Conservation (phyloP, 2,888 invertebrate species). For the Beris morrisii region DNA sequence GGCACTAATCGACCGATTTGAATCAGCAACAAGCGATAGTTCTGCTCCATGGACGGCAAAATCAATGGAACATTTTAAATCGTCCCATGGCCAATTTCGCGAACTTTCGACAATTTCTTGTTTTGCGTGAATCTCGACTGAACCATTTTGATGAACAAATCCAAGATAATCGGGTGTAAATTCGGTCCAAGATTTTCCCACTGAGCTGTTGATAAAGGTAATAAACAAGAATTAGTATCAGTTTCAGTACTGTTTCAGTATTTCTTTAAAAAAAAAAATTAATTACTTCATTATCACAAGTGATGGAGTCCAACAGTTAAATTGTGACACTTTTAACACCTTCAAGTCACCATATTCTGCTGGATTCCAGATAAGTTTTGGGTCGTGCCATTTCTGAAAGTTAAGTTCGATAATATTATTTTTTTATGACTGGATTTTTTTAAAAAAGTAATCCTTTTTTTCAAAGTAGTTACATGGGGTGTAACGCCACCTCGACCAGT, state of each 20-base stretch:
- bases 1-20: not conserved
- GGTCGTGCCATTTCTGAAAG: slow-evolving; percentile 64
- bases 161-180: slow-evolving; percentile 27
- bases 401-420: no score
- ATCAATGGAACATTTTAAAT: slow-evolving; percentile 43
- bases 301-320: slow-evolving; percentile 49
- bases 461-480: no score
- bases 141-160: slow-evolving; percentile 44
- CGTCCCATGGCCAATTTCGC: slow-evolving; percentile 52
- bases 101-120: slow-evolving; percentile 46
- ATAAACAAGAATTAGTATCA: not conserved
- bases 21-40: not conserved
- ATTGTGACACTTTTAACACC: slow-evolving; percentile 42
- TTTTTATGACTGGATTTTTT: no score
- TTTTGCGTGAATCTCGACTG: slow-evolving; percentile 43
- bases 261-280: slow-evolving; percentile 4
- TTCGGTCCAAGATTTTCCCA: slow-evolving; percentile 9
- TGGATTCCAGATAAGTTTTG: slow-evolving; percentile 65
- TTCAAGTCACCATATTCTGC: slow-evolving; percentile 60
- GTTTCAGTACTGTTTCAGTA: not conserved
- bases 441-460: no score
- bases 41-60: not conserved
- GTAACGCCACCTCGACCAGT: no score
- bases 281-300: slow-evolving; percentile 47
- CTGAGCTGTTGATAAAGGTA: slow-evolving; percentile 6